phyloP scores from a whole-genome alignment of 2,113 vertebrate genomes.

The Trinectes maculatus region DNA sequence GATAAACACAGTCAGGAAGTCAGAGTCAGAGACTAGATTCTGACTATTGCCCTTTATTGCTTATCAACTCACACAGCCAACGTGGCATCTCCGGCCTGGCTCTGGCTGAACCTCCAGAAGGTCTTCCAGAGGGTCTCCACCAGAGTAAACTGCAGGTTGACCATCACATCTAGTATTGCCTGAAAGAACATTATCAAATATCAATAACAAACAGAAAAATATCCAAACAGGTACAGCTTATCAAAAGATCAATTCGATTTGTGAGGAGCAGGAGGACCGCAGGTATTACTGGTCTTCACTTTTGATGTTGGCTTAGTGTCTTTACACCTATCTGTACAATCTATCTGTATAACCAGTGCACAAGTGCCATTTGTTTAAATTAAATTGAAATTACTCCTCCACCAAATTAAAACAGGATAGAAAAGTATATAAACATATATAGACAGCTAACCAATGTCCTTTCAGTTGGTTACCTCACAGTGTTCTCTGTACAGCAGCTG shows the following conservation, averaged over 20 bases:
- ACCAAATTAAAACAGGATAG: background rate
- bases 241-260: too few species aligned
- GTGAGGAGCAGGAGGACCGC: too few species aligned
- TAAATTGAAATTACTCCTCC: background rate
- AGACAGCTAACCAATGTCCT: background rate
- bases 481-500: constrained; percentile 94
- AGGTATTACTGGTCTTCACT: background rate
- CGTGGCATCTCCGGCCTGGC: constrained; percentile 84
- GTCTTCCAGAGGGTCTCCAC: constrained; percentile 96
- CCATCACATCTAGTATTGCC: constrained; percentile 94
- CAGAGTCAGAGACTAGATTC: background rate
- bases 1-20: constrained; percentile 14
- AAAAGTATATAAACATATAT: background rate
- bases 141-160: constrained; percentile 94
- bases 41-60: background rate
- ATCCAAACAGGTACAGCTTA: too few species aligned
- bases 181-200: constrained; percentile 57
- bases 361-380: background rate
- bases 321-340: too few species aligned
- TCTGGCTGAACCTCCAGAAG: constrained; percentile 92
- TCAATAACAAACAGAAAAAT: background rate
- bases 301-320: background rate
- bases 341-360: too few species aligned
- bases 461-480: constrained; percentile 85
- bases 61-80: constrained; percentile 86